Base-by-base conservation (phyloP, 2,797 vertebrate genomes). In the Rachycentron canadum region DNA sequence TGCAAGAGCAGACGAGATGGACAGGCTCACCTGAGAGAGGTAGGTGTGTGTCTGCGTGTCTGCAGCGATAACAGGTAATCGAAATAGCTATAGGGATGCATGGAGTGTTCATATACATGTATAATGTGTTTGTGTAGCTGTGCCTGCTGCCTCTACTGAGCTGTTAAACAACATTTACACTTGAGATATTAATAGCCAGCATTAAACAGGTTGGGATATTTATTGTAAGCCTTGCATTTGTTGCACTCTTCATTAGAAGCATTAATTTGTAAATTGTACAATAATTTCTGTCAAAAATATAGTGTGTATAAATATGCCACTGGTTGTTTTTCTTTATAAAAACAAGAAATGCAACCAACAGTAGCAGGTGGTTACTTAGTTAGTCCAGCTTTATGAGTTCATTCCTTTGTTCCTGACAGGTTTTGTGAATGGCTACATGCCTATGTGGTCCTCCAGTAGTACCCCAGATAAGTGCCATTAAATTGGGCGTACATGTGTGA, bases 11-110 rank as follows among this genome's bases (percentile, higher is more conserved):
- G 60, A 56, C 21, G 16, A 66, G 64, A 65, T 21, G 49, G 83
- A 83, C 43, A 38, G 40, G 45, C 74, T 69, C 47, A 69, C 68
- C 43, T 41, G 53, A 69, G 55, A 26, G 7, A 36, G 36, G 25
- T 36, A 21, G 62, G 45, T 73, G 57, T 70, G 1, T 67, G 36
- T 72, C 57, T 60, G 25, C 71, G 50, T 73, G 47, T 63, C 52
- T 56, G 55, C 28, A 34, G 67, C 32, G 73, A 84, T 80, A 84
- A 82, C 64, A 61, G 58, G 76, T 56, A 59, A 64, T 70, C 34
- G 45, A 55, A 66, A 78, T 68, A 65, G 58, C 38, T 40, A 56
- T 30, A 62, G 49, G 53, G 63, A 71, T 66, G 63, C 50, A 25
- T 60, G 13, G 14, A 61, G 34, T 76, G 36, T 45, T 17, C 43